These are phyloP conservation scores for Odontomyia ornata DNA, from an alignment of 2,888 invertebrate species.

Conservation along the genomic window DNA sequence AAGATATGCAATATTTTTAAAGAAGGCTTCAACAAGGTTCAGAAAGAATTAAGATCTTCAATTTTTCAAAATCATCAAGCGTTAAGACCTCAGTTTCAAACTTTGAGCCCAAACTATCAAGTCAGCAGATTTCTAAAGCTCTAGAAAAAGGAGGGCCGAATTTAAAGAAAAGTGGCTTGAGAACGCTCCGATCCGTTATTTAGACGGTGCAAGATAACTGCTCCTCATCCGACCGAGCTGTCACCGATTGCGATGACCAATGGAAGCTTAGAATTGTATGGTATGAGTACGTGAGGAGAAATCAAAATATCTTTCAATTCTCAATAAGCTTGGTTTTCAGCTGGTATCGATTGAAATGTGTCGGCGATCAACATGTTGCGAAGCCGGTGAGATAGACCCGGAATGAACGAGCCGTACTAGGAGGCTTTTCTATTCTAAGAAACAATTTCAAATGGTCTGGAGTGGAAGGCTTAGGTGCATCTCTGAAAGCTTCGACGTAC, in stretches of 20 bases:
- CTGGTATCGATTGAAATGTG: background rate
- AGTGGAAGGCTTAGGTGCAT: conserved; percentile 35
- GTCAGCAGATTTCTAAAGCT: no score
- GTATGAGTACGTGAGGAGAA: conserved; percentile 45
- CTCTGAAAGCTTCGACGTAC: conserved; percentile 45
- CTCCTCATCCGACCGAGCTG: conserved; percentile 49
- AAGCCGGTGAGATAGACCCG: background rate
- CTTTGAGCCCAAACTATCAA: no score
- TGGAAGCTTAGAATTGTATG: no score
- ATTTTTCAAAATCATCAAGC: no score
- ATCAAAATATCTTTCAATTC: conserved; percentile 27
- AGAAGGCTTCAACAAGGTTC: no score
- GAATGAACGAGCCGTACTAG: conserved; percentile 20
- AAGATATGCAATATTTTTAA: no score
- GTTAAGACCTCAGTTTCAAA: no score
- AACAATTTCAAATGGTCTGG: conserved; percentile 23
- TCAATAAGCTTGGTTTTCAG: background rate
- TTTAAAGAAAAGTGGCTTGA: no score
- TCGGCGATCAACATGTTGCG: background rate
- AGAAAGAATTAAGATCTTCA: no score
- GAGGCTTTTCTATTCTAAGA: conserved; percentile 27
- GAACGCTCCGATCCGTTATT: conserved; percentile 44
- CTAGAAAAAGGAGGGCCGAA: no score
- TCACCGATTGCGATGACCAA: no score
- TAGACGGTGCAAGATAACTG: conserved; percentile 46